Conservation (phyloP, 2,113 vertebrate genomes). For the Corythaixoides concolor region DNA sequence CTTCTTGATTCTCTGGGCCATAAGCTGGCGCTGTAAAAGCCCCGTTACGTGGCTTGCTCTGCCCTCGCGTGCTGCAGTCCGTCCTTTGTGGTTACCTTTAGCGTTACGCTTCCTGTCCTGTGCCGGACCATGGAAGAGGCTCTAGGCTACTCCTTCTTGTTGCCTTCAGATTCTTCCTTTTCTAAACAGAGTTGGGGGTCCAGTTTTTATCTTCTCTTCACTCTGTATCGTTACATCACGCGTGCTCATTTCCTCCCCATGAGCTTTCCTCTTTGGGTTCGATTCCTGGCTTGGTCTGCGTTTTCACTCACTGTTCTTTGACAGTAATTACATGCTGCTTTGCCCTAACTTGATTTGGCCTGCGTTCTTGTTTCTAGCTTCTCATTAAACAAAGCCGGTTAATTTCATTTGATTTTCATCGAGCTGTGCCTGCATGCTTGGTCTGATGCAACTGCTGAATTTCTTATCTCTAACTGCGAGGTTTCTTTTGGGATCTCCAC, state of each 20-base stretch:
- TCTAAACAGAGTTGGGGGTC: neutral
- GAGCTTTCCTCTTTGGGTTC: constrained; percentile 8
- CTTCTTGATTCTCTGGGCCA: neutral
- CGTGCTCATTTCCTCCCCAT: rapidly evolving
- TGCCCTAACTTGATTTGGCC: constrained; percentile 61
- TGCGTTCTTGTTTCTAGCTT: constrained; percentile 39
- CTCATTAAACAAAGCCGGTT: constrained; percentile 57
- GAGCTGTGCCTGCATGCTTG: neutral
- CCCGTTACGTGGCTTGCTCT: neutral
- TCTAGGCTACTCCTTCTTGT: neutral
- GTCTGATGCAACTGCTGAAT: constrained; percentile 5
- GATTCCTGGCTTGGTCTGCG: constrained; percentile 6
- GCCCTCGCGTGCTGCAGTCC: neutral
- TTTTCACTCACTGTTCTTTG: constrained; percentile 35
- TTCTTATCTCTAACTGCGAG: neutral
- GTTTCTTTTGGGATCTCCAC: neutral
- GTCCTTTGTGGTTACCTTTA: neutral
- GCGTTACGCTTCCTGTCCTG: neutral
- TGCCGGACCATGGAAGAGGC: neutral
- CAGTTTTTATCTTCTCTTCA: neutral
- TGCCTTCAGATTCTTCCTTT: neutral
- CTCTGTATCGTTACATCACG: neutral
- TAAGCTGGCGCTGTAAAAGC: neutral
- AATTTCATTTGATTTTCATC: constrained; percentile 41
- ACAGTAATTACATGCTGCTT: constrained; percentile 62